Conservation (phyloP, 2,113 vertebrate genomes). For the Dipodomys stephensi region DNA sequence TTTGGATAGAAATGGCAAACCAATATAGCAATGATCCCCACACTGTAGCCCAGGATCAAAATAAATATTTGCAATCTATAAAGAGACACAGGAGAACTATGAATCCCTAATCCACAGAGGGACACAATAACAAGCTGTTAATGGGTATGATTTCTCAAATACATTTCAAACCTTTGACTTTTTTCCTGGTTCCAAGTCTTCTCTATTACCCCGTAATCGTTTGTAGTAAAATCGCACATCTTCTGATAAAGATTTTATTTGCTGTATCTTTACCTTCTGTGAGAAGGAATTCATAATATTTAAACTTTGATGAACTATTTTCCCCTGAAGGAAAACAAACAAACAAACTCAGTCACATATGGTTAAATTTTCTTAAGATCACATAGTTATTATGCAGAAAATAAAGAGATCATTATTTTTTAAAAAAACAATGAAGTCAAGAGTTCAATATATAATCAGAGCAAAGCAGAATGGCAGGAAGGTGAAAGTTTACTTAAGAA, state of each 20-base stretch:
- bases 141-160: neutral
- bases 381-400: neutral
- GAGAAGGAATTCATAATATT: constrained; percentile 97
- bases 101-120: constrained; percentile 1
- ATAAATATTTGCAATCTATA: constrained; percentile 98
- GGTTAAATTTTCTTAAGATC: constrained; percentile 43
- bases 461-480: constrained; percentile 19
- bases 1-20: constrained; percentile 97
- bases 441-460: neutral
- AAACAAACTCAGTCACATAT: constrained; percentile 31
- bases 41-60: constrained; percentile 97
- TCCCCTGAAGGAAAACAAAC: constrained; percentile 89
- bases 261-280: constrained; percentile 96
- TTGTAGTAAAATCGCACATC: constrained; percentile 97
- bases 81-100: constrained; percentile 70
- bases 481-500: neutral
- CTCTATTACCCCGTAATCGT: constrained; percentile 94
- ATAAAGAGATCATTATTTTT: neutral
- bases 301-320: constrained; percentile 96
- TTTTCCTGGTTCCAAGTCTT: constrained; percentile 95
- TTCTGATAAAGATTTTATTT: constrained; percentile 95
- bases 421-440: neutral
- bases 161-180: constrained; percentile 94
- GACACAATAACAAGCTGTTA: constrained; percentile 3
- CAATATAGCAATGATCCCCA: constrained; percentile 96